Evolutionary conservation across 1,140 invertebrate genomes (phyloP), one percentile per base, ranked within the genome.

Genomic region (Drosophila subpulchrella): DNA sequence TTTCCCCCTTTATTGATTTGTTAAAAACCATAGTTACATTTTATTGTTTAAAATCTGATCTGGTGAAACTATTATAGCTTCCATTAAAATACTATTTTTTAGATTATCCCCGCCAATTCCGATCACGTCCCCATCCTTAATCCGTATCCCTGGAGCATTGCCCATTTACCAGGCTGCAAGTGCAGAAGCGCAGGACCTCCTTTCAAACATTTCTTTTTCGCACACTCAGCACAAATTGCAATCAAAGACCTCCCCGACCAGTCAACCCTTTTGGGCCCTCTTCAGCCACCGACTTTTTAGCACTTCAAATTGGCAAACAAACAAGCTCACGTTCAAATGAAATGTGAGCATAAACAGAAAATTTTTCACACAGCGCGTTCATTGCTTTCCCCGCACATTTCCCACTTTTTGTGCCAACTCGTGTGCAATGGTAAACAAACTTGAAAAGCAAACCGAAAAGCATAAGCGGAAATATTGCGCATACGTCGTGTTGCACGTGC

Each of bases 251-350:
- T 12, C 44, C 44, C 66, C 17, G 8, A 46, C 39, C 34, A 39
- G n/a, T 36, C 41, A 36, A 32, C 47, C 57, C 46, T 20, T 30
- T 36, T 10, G 27, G 27, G 51, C 38, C 46, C 61, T 59, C 60
- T 63, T 63, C 55, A 60, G 36, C 56, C 51, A 71, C 55, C 41
- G 48, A 57, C 81, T 68, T 78, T 86, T 75, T 75, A 71, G 70
- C 82, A 86, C 82, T 82, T 75, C 76, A 88, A 88, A 89, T 88
- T 88, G 83, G 84, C 76, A 83, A 88, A 77, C 83, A 88, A 88
- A 88, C 83, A 88, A 77, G 76, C 83, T 83, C 84, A 83, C 84
- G 84, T 88, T 88, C 73, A 84, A 88, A 88, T 88, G 83, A 85
- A 85, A 85, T 85, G 82, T 85, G 82, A 88, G 83, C 67, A 88